Percentiles rank a stretch among this genome's conserved stretches.
Conservation (phyloP, 2,113 vertebrate species). For the Pluvianellus socialis region DNA sequence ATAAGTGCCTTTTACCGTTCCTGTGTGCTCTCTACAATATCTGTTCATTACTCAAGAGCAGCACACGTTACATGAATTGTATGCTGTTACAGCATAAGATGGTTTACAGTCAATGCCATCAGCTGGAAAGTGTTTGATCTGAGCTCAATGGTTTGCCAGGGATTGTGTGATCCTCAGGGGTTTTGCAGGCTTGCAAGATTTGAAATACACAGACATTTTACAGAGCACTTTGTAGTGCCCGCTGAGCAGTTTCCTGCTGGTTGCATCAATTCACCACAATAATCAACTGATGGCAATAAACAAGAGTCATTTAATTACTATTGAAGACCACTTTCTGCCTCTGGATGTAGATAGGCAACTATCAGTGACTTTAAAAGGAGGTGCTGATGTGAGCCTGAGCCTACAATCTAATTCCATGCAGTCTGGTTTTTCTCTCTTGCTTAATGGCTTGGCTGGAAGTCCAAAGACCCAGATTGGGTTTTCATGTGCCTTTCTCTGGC, state of each 20-base stretch:
- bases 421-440: background rate
- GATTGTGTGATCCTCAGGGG: background rate
- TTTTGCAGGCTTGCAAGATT: background rate
- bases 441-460: background rate
- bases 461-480: background rate
- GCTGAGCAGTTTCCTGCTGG: background rate
- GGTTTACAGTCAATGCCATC: background rate
- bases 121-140: background rate
- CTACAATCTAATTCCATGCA: background rate
- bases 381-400: background rate
- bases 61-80: background rate
- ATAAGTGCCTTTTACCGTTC: background rate
- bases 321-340: background rate
- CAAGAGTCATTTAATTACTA: conserved; percentile 21
- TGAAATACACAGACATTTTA: background rate
- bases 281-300: background rate
- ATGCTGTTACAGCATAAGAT: background rate
- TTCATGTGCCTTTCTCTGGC: background rate
- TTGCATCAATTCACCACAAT: conserved; percentile 6
- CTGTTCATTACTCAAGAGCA: background rate
- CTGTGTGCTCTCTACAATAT: background rate
- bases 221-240: background rate
- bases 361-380: background rate
- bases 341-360: background rate
- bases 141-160: background rate